Evolutionary conservation across 2,888 invertebrate species (phyloP).

Genomic region (Erebia epiphron): DNA sequence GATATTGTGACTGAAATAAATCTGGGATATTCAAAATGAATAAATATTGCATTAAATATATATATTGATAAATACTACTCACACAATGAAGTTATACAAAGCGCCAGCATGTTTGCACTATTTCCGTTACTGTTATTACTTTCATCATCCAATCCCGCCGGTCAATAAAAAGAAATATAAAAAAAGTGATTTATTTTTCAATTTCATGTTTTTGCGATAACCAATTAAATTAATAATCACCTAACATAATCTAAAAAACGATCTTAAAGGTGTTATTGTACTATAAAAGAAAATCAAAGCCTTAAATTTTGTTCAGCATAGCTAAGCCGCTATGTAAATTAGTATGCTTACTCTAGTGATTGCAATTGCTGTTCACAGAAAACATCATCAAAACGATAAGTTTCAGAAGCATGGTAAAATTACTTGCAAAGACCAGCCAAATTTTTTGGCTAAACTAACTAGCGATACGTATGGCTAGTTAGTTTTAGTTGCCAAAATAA

Average conservation of each 20-base stretch:
- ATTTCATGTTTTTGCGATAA: neutral
- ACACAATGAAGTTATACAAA: constrained; percentile 28
- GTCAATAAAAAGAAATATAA: constrained; percentile 17
- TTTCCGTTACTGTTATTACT: constrained; percentile 19
- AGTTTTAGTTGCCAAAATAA: too few species aligned
- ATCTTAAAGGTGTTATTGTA: neutral
- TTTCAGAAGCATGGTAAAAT: too few species aligned
- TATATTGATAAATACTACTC: constrained; percentile 27
- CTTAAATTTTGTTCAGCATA: neutral
- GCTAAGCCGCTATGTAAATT: too few species aligned
- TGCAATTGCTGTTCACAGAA: too few species aligned
- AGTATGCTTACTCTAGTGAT: too few species aligned
- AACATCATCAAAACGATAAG: too few species aligned
- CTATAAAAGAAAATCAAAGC: neutral
- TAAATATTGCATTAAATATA: neutral
- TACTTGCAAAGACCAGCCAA: too few species aligned
- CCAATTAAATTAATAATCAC: neutral
- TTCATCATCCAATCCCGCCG: constrained; percentile 19
- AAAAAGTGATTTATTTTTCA: constrained; percentile 5
- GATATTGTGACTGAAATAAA: constrained; percentile 29
- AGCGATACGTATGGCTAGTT: too few species aligned
- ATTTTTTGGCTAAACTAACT: too few species aligned
- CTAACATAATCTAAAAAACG: neutral
- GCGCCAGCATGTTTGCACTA: constrained; percentile 32
- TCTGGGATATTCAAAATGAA: neutral